Evolutionary conservation across 2,888 invertebrate species (phyloP).

Genomic region (Galerucella nymphaeae): DNA sequence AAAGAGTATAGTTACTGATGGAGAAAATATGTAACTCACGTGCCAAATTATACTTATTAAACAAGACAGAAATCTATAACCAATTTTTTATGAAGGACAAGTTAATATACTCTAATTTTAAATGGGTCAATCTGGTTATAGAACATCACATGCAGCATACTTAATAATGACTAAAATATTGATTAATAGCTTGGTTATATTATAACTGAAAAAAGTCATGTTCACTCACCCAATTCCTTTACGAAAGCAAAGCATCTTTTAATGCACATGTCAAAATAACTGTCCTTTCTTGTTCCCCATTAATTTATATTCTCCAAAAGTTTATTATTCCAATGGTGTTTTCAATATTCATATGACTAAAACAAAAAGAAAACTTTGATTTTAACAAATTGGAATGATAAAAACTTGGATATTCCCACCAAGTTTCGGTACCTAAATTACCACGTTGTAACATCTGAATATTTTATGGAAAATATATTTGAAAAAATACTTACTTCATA

Average conservation of each 20-base stretch:
- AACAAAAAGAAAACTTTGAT: constrained; percentile 5
- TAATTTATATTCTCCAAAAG: neutral
- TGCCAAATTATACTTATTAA: neutral
- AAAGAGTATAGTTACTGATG: constrained; percentile 26
- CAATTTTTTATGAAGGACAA: too few relatives aligned
- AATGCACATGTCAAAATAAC: neutral
- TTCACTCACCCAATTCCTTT: neutral
- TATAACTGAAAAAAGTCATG: neutral
- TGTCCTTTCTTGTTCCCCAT: neutral
- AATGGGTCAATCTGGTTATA: too few relatives aligned
- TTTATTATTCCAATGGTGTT: neutral
- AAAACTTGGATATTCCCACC: neutral
- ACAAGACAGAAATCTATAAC: too few relatives aligned
- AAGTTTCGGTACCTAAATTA: constrained; percentile 1
- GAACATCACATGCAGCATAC: too few relatives aligned
- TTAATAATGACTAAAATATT: neutral
- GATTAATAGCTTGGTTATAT: neutral
- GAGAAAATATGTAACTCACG: neutral
- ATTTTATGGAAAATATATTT: constrained; percentile 5
- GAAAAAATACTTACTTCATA: constrained; percentile 9
- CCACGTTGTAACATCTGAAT: neutral
- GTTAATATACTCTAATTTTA: too few relatives aligned
- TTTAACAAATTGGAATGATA: neutral
- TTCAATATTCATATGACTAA: neutral
- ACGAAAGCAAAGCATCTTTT: neutral